Base-by-base conservation (phyloP, 1,140 invertebrate genomes). In the Helicoverpa armigera region DNA sequence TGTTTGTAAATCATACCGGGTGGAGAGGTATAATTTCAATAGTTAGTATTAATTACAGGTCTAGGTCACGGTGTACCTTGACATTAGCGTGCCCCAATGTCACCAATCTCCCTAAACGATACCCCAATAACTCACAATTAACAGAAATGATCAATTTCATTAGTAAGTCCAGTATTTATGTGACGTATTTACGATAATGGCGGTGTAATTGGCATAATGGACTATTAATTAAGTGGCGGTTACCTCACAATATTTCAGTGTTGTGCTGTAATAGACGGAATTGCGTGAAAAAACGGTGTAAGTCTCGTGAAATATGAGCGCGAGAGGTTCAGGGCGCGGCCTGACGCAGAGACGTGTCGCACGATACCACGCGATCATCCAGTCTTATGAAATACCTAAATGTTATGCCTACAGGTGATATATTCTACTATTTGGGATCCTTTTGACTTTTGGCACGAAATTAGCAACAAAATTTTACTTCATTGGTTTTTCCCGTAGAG, bases 221-320 rank as follows among this genome's bases (percentile, higher is more conserved):
- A 7, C 75, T 50, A 77, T 77, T 77, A 77, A 77, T 77, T 77
- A 77, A 54, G 75, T 29, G 23, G 13, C 23, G 13, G 48, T 70
- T 70, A 70, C 16, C 18, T 70, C 67, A 65, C 61, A 67, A 65
- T 77, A 76, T 60, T 65, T 77, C 75, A 77, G 53, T 54, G 48
- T 63, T 76, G 50, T 35, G 75, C 13, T 29, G 18, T 67, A 77
- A 77, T 76, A 31, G 35, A 63, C 53, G 56, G 73, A 58, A 60
- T 85, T 54, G 81, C 83, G 83, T 85, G 83, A 73, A 80, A 70
- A 75, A 73, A 51, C 31, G 61, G 69, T 74, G 70, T 84, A 76
- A 79, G 60, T 81, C 51, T 77, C 54, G 13, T 77, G 75, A 67
- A 77, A 54, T 77, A 77, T 77, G 75, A 77, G 60, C 23, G 60